Base-by-base conservation (phyloP, 1,140 invertebrate species). In the Campoletis sonorensis region DNA sequence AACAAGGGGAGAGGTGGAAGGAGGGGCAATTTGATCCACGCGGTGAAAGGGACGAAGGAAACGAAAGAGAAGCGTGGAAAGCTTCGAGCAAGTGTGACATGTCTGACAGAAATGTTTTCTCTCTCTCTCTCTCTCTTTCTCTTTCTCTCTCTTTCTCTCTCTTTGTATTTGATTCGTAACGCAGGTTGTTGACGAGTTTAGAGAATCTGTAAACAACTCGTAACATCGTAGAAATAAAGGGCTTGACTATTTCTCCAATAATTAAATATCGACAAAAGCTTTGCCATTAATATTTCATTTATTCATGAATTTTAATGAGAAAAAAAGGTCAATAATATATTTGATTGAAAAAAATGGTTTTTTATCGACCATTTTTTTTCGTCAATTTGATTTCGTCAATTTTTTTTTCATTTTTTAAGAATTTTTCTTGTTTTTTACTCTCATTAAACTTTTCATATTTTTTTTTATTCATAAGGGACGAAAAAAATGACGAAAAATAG, bases 61-160 rank as follows among this genome's bases (percentile, higher is more conserved):
- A 26, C 21, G 23, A 67, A 72, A 80, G 83, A 79, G 80, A 81
- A 18, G 37, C 23, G 58, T 61, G 3, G 37, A 73, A n/a, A 58
- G 33, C 75, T 54, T 30, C 27, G 75, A 30, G 40, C 40, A 45
- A 45, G 40, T 27, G 27, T 33, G 75, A 77, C 49, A 77, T n/a
- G 21, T 23, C 54, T 54, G 54, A 77, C 40, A 49, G 26, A 8
- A 30, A 23, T 58, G 51, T 10, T 54, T 23, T 54, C 10, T 64
- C 23, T 26, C 61, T 11, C 18, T 64, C 61, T 64, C 27, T 75
- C 40, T 75, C 72, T 64, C 23, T 64, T 4, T 30, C 21, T 76
- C 51, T 54, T 4, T 23, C 61, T 26, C 61, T n/a, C n/a, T n/a
- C n/a, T 16, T 10, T 64, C 58, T n/a, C 40, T 45, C 40, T 45